Evolutionary conservation across 2,797 vertebrate genomes (phyloP).

Genomic region (Chiroxiphia lanceolata): DNA sequence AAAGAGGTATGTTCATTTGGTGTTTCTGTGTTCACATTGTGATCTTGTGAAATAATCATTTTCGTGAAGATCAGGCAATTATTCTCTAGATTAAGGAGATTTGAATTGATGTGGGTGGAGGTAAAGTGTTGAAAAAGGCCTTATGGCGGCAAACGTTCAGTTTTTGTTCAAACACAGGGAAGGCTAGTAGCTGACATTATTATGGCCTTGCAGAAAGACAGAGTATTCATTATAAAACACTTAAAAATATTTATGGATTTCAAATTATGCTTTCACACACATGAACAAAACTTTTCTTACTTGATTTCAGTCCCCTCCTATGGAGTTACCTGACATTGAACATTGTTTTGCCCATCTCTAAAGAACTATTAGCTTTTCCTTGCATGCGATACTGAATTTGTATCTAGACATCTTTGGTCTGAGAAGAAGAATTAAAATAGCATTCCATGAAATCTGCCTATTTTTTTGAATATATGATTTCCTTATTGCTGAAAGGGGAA

Average conservation of each 20-base stretch:
- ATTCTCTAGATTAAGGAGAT: not conserved
- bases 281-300: not conserved
- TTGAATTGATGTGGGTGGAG: not conserved
- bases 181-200: not conserved
- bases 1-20: conserved; percentile 86
- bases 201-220: not conserved
- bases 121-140: not conserved
- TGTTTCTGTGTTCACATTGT: not conserved
- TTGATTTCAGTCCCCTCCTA: not conserved
- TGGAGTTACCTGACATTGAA: not conserved
- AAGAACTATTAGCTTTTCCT: not conserved
- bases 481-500: not conserved
- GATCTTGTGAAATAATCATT: not conserved
- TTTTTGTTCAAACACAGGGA: not conserved
- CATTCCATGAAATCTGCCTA: not conserved
- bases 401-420: not conserved
- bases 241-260: not conserved
- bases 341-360: not conserved
- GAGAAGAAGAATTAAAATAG: not conserved
- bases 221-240: not conserved
- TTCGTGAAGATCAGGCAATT: not conserved
- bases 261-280: not conserved
- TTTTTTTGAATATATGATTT: not conserved
- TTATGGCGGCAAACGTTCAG: not conserved
- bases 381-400: not conserved